A percentile compares a stretch with the other conserved stretches of the same genome.
Conservation (phyloP, 2,888 invertebrate species). For the Dinocampus coccinellae region DNA sequence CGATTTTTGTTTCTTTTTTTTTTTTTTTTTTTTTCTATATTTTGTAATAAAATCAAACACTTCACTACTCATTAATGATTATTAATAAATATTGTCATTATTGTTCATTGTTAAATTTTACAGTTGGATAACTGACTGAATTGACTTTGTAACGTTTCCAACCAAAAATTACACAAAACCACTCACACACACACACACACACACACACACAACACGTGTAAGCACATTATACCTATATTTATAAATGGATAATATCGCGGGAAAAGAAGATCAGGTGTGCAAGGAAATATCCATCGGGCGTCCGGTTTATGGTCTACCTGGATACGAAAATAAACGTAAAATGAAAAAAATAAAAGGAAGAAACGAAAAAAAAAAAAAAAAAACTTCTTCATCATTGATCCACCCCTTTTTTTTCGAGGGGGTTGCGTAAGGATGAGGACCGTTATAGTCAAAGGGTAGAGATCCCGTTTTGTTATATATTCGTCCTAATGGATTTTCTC, state of each 20-base stretch:
- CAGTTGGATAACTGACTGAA: too few species aligned
- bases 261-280: slow-evolving; percentile 19
- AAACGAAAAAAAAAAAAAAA: background rate
- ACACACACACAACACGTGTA: too few species aligned
- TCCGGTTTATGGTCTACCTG: slow-evolving; percentile 23
- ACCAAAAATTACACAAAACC: too few species aligned
- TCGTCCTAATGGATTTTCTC: slow-evolving; percentile 27
- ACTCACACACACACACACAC: background rate
- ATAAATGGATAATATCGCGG: background rate
- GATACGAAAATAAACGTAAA: background rate
- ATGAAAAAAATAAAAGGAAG: too few species aligned
- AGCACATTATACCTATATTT: too few species aligned
- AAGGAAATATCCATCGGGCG: background rate
- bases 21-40: too few species aligned
- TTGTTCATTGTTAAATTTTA: too few species aligned
- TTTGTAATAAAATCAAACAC: too few species aligned
- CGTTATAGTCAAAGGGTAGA: slow-evolving; percentile 61
- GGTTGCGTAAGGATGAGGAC: slow-evolving; percentile 49
- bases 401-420: slow-evolving; percentile 28
- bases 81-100: too few species aligned
- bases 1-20: too few species aligned
- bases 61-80: too few species aligned
- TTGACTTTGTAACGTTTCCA: too few species aligned
- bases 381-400: slow-evolving; percentile 17
- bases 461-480: slow-evolving; percentile 53